Evolutionary conservation across 2,888 invertebrate species (phyloP).

Genomic region (Embidobia sp.): DNA sequence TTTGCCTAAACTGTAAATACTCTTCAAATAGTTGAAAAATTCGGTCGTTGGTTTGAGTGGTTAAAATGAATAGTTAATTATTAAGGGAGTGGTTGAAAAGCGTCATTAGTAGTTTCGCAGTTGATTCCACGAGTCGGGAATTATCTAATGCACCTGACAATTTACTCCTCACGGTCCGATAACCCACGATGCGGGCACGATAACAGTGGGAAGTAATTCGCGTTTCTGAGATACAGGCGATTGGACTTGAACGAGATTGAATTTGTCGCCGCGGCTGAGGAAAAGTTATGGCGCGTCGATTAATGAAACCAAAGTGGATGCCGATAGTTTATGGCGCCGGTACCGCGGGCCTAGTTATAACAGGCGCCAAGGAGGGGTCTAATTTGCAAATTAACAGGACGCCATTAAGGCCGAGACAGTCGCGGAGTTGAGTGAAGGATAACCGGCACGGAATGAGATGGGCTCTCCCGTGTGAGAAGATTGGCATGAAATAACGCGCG

Average conservation of each 20-base stretch:
- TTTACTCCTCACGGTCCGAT: constrained; percentile 30
- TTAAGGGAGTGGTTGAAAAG: constrained; percentile 26
- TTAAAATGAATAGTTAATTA: constrained; percentile 45
- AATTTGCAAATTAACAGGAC: constrained; percentile 61
- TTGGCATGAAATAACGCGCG: constrained; percentile 47
- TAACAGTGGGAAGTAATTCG: constrained; percentile 14
- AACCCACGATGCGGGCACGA: constrained; percentile 24
- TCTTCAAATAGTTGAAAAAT: too few species aligned
- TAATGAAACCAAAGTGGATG: constrained; percentile 33
- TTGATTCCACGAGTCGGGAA: constrained; percentile 27
- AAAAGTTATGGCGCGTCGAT: constrained; percentile 8
- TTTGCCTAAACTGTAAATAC: too few species aligned
- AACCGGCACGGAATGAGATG: constrained; percentile 35
- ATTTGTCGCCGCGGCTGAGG: constrained; percentile 6
- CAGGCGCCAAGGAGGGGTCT: constrained; percentile 52
- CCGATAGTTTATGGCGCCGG: constrained; percentile 32
- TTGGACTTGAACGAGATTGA: too few species aligned
- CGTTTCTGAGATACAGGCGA: constrained; percentile 26
- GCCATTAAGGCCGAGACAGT: constrained; percentile 45
- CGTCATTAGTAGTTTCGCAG: constrained; percentile 32
- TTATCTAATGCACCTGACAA: constrained; percentile 54
- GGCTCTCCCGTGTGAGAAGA: constrained; percentile 35
- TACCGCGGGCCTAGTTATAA: background rate
- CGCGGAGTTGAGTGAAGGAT: constrained; percentile 50
- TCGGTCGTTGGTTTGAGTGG: too few species aligned